These are phyloP conservation scores for Tribolium castaneum DNA, from an alignment of 1,140 invertebrate genomes.

Conservation along the genomic window DNA sequence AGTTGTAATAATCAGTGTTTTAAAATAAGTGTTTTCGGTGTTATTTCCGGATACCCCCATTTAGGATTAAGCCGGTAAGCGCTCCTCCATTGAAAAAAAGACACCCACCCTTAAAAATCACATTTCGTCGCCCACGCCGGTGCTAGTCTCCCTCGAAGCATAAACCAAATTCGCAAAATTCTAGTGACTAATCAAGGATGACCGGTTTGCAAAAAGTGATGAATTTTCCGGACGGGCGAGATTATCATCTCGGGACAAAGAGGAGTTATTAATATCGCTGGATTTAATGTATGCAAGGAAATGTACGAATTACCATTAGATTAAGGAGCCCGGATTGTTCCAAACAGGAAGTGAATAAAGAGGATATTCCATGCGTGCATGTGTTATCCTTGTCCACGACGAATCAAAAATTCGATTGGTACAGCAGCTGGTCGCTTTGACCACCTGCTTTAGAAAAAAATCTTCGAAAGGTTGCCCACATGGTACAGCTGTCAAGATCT, in stretches of 20 bases:
- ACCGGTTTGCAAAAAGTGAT: neutral
- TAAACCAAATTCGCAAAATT: constrained; percentile 1
- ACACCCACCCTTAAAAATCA: neutral
- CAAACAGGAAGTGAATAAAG: constrained; percentile 20
- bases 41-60: neutral
- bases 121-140: constrained; percentile 7
- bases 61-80: neutral
- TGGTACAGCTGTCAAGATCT: constrained; percentile 1
- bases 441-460: constrained; percentile 40
- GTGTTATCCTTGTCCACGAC: constrained; percentile 33
- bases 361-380: constrained; percentile 17
- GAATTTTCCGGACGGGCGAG: neutral
- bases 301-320: constrained; percentile 30
- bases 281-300: constrained; percentile 23
- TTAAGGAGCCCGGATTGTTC: constrained; percentile 24
- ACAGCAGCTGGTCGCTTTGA: constrained; percentile 43
- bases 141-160: neutral
- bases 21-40: neutral
- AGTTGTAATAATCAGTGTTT: neutral
- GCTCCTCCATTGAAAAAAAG: neutral
- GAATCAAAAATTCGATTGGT: constrained; percentile 44
- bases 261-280: constrained; percentile 20
- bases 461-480: neutral
- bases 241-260: constrained; percentile 8
- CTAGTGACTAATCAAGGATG: neutral